Percentiles rank a stretch among this genome's conserved stretches.
Conservation (phyloP, 2,113 vertebrate species). For the Caranx melampygus region DNA sequence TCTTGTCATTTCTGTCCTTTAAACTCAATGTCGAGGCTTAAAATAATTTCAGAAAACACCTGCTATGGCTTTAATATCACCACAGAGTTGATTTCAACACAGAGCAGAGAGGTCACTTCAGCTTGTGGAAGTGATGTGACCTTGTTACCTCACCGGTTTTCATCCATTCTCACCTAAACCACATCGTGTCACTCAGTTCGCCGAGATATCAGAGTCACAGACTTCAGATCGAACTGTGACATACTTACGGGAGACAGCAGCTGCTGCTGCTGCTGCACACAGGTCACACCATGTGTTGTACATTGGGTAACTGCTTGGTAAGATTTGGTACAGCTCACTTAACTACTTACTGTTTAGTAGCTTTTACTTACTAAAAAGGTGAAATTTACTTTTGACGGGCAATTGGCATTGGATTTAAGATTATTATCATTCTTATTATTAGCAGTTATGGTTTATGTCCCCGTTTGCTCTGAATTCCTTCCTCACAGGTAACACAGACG, state of each 20-base stretch:
- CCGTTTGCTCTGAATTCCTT: conserved; percentile 5
- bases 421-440: not conserved
- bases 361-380: conserved; percentile 14
- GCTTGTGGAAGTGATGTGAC: conserved; percentile 45
- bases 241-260: conserved; percentile 46
- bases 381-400: not conserved
- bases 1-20: conserved; percentile 25
- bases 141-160: conserved; percentile 45
- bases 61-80: conserved; percentile 17
- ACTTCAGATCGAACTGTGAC: conserved; percentile 31
- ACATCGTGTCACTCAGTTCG: conserved; percentile 16
- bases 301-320: not conserved
- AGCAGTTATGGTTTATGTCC: too few species aligned
- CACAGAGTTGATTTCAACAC: conserved; percentile 32
- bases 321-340: conserved; percentile 26
- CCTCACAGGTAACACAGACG: conserved; percentile 19
- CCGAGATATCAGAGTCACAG: conserved; percentile 31
- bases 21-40: not conserved
- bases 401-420: not conserved
- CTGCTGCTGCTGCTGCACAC: conserved; percentile 21
- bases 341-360: not conserved
- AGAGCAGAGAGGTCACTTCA: conserved; percentile 42
- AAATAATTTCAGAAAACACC: not conserved
- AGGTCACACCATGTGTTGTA: conserved; percentile 12
- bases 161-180: conserved; percentile 56